These are phyloP conservation scores for Hydrotaea diabolus DNA, from an alignment of 2,888 invertebrate species.

Conservation along the genomic window DNA sequence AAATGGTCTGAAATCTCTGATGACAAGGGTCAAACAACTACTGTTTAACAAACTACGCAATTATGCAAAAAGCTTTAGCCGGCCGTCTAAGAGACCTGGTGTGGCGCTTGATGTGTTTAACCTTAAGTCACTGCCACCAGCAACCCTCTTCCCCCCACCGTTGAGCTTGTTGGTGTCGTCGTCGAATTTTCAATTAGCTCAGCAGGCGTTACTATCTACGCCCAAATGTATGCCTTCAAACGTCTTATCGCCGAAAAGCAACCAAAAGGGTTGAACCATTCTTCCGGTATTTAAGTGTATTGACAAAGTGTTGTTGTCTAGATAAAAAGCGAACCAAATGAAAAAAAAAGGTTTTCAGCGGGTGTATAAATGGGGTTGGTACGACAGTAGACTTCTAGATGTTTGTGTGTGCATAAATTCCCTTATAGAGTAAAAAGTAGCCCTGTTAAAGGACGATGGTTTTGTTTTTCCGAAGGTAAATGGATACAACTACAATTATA, in stretches of 20 bases:
- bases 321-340: not conserved
- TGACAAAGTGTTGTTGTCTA: slow-evolving; percentile 27
- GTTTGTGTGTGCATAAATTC: slow-evolving; percentile 14
- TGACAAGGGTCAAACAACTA: slow-evolving; percentile 64
- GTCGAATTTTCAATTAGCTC: slow-evolving; percentile 63
- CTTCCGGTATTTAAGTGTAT: not conserved
- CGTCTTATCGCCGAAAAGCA: slow-evolving; percentile 51
- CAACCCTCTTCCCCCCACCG: not conserved
- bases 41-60: slow-evolving; percentile 58
- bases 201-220: slow-evolving; percentile 57
- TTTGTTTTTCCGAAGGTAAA: too few relatives aligned
- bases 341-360: not conserved
- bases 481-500: not conserved
- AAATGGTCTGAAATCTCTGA: slow-evolving; percentile 57
- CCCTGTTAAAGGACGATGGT: slow-evolving; percentile 49
- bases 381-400: slow-evolving; percentile 59
- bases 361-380: not conserved
- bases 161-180: slow-evolving; percentile 17
- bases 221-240: slow-evolving; percentile 69
- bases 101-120: slow-evolving; percentile 31
- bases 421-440: not conserved
- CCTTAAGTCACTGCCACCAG: not conserved
- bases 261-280: slow-evolving; percentile 50
- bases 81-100: slow-evolving; percentile 31
- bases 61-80: slow-evolving; percentile 66